A percentile compares a stretch with the other conserved stretches of the same genome.
Evolutionary conservation across 2,888 invertebrate genomes (phyloP).

Genomic region (Colletes collaris): DNA sequence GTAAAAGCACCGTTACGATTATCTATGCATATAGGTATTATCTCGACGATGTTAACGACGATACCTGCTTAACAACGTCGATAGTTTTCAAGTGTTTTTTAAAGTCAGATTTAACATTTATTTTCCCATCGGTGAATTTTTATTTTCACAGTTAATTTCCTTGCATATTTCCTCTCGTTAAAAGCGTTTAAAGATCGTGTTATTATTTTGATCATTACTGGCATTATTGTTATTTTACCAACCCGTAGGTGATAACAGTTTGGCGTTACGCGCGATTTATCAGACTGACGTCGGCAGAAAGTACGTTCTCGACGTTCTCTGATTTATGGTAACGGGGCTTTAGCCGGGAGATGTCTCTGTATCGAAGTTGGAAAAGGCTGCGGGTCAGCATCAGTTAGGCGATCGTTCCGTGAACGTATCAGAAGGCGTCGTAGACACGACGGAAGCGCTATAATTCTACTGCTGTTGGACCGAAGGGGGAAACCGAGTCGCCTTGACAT

Average conservation of each 20-base stretch:
- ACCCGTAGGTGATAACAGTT: constrained; percentile 6
- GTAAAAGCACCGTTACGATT: too few relatives aligned
- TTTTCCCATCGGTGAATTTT: too few relatives aligned
- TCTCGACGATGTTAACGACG: too few relatives aligned
- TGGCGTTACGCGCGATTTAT: constrained; percentile 19
- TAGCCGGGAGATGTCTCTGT: constrained; percentile 15
- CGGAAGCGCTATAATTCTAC: constrained; percentile 55
- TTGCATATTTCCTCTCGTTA: too few relatives aligned
- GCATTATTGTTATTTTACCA: background rate
- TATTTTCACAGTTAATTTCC: too few relatives aligned
- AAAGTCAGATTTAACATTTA: too few relatives aligned
- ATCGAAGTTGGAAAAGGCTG: constrained; percentile 26
- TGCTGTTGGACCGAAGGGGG: constrained; percentile 19
- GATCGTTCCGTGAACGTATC: constrained; percentile 13
- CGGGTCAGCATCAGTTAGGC: constrained; percentile 19
- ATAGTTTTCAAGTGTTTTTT: too few relatives aligned
- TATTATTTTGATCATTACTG: too few relatives aligned
- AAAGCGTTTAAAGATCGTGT: too few relatives aligned
- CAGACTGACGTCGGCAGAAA: constrained; percentile 5
- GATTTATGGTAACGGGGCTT: constrained; percentile 12
- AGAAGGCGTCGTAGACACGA: constrained; percentile 14
- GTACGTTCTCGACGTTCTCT: background rate
- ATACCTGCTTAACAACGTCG: too few relatives aligned
- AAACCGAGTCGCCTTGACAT: constrained; percentile 57
- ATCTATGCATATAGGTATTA: too few relatives aligned